phyloP scores from a whole-genome alignment of 1,140 invertebrate genomes.

The Anoplolepis gracilipes region DNA sequence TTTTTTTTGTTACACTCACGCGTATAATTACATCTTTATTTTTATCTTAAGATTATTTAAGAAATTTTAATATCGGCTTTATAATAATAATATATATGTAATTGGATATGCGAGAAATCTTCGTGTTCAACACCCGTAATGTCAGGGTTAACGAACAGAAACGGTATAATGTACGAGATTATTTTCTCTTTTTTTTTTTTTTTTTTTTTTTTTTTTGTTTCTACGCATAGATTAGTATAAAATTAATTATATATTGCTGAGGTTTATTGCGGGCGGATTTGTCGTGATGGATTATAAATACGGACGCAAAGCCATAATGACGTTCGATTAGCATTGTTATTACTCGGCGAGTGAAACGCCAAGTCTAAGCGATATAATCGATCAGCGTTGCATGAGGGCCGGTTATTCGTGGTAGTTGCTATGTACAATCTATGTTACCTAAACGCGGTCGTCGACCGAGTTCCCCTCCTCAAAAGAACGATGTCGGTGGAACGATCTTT shows the following conservation, averaged over 20 bases:
- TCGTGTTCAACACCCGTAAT: neutral
- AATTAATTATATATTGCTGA: conserved; percentile 29
- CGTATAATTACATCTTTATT: neutral
- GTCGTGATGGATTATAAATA: conserved; percentile 53
- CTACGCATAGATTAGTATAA: neutral
- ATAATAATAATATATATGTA: neutral
- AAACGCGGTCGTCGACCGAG: conserved; percentile 73
- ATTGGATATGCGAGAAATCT: neutral
- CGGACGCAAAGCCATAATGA: conserved; percentile 35
- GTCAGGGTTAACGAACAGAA: conserved; percentile 42
- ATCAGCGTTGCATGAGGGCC: conserved; percentile 57
- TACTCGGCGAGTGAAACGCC: conserved; percentile 51
- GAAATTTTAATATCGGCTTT: neutral
- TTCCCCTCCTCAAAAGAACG: conserved; percentile 57
- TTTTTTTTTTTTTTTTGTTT: neutral
- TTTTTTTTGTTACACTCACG: neutral
- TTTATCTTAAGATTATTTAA: neutral
- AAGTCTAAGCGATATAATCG: conserved; percentile 58
- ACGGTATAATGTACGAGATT: neutral
- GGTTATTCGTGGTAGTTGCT: conserved; percentile 48
- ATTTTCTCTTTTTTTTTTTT: neutral
- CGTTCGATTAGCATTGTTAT: conserved; percentile 60
- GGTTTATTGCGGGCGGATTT: conserved; percentile 24
- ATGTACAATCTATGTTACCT: conserved; percentile 50
- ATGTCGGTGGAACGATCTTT: conserved; percentile 52